Base-by-base conservation (phyloP, 2,113 vertebrate genomes). In the Apus apus region DNA sequence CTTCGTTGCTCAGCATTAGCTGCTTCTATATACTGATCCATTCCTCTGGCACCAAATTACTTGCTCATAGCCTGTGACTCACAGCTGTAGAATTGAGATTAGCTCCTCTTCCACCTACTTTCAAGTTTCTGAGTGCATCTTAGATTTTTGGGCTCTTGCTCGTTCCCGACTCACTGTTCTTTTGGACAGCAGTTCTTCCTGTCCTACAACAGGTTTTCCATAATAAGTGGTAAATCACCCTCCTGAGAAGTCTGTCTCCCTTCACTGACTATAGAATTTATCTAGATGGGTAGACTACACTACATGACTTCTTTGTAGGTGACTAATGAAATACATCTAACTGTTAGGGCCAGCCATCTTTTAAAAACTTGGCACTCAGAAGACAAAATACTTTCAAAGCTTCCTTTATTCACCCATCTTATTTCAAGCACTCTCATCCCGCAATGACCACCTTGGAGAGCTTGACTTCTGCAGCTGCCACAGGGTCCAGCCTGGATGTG, bases 1-100 rank as follows among this genome's bases (percentile, higher is more conserved):
- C 43, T 43, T 43, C 9, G 40, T 43, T 43, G 40, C 40, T 77
- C 25, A 40, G 78, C 36, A 25, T 60, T 62, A 51, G 22, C 60
- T 83, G 19, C 73, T 95, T 83, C 85, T 83, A 6, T 50, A 40
- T 17, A 57, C 62, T 66, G 40, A 76, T 88, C 34, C 36, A 38
- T 51, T 90, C 38, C 32, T 77, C 53, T 84, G 76, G 46, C 65
- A 81, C 60, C 61, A 81, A 64, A 84, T 86, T 60, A 75, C 34
- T 88, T 85, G 45, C 67, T 90, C 15, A 36, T 51, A 89, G 70
- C 27, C 67, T 76, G 4, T 93, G 92, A 94, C 58, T 96, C 92
- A 72, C 50, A 92, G 23, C 50, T 89, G 68, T 72, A 93, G 70
- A 93, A 89, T 36, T 85, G 70, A 95, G 61, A 72, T 89, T 94